Evolutionary conservation across 2,888 invertebrate genomes (phyloP).

Genomic region (Clitarchus hookeri): DNA sequence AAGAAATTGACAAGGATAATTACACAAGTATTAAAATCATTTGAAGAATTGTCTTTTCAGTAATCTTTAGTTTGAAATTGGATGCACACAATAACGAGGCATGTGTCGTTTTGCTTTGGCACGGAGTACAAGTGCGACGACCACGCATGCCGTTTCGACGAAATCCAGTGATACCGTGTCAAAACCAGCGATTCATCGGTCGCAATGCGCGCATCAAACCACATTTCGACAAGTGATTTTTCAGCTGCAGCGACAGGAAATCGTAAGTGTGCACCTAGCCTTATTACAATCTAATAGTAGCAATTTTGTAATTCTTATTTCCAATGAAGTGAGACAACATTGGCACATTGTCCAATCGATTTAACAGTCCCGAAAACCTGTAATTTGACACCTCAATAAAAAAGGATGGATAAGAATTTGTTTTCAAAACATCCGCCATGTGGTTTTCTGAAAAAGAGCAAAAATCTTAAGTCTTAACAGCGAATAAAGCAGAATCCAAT

Average conservation of each 20-base stretch:
- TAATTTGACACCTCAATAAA: too few species aligned
- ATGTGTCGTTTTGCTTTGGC: conserved; percentile 3
- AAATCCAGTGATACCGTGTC: neutral
- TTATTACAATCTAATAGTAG: too few species aligned
- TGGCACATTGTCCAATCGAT: too few species aligned
- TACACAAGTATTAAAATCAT: conserved; percentile 18
- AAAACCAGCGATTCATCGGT: neutral
- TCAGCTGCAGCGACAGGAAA: neutral
- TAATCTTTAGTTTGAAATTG: conserved; percentile 15
- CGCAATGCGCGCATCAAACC: neutral
- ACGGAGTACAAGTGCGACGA: conserved; percentile 25
- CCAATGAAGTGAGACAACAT: too few species aligned
- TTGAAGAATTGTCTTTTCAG: conserved; percentile 21
- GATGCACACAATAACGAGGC: neutral
- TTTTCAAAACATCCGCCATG: too few species aligned
- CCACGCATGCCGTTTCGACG: conserved; percentile 11
- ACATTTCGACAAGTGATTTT: neutral
- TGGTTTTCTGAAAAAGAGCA: too few species aligned
- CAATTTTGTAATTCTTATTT: too few species aligned
- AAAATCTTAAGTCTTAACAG: too few species aligned
- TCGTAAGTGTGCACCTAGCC: too few species aligned
- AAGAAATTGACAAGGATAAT: conserved; percentile 11
- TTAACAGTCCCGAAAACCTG: too few species aligned
- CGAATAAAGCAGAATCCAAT: too few species aligned
- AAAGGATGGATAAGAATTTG: too few species aligned